These are phyloP conservation scores for Podarcis raffonei DNA, from an alignment of 2,113 vertebrate species.

Conservation along the genomic window DNA sequence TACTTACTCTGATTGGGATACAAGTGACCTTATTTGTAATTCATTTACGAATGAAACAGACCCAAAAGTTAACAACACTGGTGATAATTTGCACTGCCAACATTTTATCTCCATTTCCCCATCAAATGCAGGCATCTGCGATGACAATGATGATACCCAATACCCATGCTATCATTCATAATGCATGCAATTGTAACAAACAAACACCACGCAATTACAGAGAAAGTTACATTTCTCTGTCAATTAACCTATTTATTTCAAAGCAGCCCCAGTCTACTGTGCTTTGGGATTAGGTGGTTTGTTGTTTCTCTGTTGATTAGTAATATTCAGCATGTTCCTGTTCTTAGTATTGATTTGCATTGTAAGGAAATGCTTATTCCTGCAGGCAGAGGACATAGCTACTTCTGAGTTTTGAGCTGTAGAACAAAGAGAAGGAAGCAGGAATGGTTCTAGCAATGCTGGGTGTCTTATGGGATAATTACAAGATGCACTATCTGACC, in stretches of 20 bases:
- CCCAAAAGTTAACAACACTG: not conserved
- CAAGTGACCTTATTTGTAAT: not conserved
- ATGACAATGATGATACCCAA: not conserved
- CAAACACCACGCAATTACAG: not conserved
- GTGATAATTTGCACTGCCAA: not conserved
- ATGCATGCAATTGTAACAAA: not conserved
- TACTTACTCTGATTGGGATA: not conserved
- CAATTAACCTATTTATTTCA: not conserved
- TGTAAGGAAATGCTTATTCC: not conserved
- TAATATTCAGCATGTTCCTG: not conserved
- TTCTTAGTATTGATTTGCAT: not conserved
- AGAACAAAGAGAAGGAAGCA: too few relatives aligned
- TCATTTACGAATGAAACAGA: not conserved
- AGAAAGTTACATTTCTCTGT: not conserved
- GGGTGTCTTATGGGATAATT: not conserved
- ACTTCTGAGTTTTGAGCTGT: not conserved
- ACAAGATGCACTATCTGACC: not conserved
- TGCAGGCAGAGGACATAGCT: not conserved
- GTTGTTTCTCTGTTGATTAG: not conserved
- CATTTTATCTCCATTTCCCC: not conserved
- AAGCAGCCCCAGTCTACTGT: too few relatives aligned
- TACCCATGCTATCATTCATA: not conserved
- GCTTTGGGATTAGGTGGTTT: not conserved
- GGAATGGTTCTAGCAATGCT: not conserved
- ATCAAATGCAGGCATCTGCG: not conserved